Evolutionary conservation across 1,140 invertebrate genomes (phyloP).

Genomic region (Patella vulgata): DNA sequence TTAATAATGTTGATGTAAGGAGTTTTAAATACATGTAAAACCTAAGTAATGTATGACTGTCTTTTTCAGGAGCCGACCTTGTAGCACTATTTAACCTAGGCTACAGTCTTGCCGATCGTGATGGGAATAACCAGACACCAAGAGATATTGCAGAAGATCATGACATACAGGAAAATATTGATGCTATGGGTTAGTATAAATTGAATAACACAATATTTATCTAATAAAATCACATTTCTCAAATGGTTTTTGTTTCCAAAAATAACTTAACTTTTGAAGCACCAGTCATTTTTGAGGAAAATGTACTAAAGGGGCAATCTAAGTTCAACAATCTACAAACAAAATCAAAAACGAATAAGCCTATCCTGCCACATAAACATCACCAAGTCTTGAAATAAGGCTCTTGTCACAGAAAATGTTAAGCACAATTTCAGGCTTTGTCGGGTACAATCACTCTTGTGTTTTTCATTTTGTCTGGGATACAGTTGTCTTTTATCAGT

Average conservation of each 20-base stretch:
- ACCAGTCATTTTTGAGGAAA: background rate
- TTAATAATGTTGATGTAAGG: background rate
- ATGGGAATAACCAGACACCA: constrained; percentile 85
- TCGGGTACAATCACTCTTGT: no score
- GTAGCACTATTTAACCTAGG: constrained; percentile 76
- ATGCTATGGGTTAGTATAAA: constrained; percentile 77
- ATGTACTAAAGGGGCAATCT: no score
- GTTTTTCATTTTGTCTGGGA: no score
- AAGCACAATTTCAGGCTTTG: no score
- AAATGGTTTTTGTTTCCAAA: background rate
- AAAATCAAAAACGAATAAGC: no score
- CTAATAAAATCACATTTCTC: background rate
- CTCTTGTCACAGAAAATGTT: no score
- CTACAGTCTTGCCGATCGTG: constrained; percentile 77
- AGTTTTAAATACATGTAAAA: no score
- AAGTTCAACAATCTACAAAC: no score
- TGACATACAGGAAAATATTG: constrained; percentile 81
- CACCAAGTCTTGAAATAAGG: no score
- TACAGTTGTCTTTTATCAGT: no score
- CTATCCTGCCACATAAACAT: no score
- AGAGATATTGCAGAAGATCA: constrained; percentile 85
- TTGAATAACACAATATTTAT: background rate
- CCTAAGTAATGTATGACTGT: background rate
- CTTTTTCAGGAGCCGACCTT: constrained; percentile 35
- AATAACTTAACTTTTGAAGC: background rate